phyloP scores from a whole-genome alignment of 2,888 invertebrate species.

The Colletes collaris region DNA sequence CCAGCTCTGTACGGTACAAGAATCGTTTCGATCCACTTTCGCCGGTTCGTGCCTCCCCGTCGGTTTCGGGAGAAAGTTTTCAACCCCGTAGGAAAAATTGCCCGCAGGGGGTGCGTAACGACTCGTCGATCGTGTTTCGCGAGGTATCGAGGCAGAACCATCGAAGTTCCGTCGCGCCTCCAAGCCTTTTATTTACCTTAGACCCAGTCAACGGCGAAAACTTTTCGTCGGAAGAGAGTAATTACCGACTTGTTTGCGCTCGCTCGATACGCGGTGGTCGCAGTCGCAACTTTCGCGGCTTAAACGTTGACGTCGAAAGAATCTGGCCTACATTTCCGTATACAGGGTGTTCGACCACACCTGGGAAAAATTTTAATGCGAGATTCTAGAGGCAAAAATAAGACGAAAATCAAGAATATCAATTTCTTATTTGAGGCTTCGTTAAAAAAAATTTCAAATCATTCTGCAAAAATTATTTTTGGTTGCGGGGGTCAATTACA shows the following conservation, averaged over 20 bases:
- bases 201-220: slow-evolving; percentile 22
- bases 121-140: slow-evolving; percentile 29
- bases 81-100: too few relatives aligned
- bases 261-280: slow-evolving; percentile 10
- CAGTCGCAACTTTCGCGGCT: background rate
- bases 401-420: too few relatives aligned
- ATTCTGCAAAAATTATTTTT: too few relatives aligned
- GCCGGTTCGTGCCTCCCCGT: background rate
- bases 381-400: too few relatives aligned
- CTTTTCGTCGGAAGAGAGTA: slow-evolving; percentile 28
- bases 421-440: too few relatives aligned
- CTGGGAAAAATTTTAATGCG: too few relatives aligned
- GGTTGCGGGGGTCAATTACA: too few relatives aligned
- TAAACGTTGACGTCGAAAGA: too few relatives aligned
- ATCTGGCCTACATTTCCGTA: too few relatives aligned
- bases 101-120: background rate
- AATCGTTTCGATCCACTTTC: background rate
- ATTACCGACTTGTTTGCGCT: slow-evolving; percentile 50
- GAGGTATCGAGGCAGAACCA: slow-evolving; percentile 45
- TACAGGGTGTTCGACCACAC: too few relatives aligned
- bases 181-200: slow-evolving; percentile 42
- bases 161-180: slow-evolving; percentile 15
- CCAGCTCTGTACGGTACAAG: background rate
- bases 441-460: too few relatives aligned
- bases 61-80: background rate